Base-by-base conservation (phyloP, 1,140 invertebrate genomes). In the Sarcophaga peregrina region DNA sequence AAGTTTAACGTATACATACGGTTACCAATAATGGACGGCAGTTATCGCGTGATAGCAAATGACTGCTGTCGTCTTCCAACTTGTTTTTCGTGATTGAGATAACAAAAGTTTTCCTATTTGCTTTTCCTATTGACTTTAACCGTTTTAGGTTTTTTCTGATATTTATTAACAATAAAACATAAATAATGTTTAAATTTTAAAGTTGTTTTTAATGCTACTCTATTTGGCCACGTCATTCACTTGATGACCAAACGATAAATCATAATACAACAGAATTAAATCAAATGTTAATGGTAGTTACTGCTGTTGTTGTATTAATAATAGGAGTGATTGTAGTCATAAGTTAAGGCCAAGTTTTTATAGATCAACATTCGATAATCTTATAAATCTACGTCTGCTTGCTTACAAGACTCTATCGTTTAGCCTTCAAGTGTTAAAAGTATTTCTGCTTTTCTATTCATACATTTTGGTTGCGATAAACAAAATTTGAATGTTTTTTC, bases 1-100 rank as follows among this genome's bases (percentile, higher is more conserved):
- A 78, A 78, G 47, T 78, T 37, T 78, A 25, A 78, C 75, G 50
- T 17, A 78, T 78, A 78, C 52, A 78, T 78, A 78, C 50, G n/a
- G 75, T 47, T 78, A 78, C 20, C 75, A 78, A n/a, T 37, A 37
- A 37, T 37, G 4, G 25, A 37, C 25, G 25, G 25, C 4, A 37
- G 25, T 37, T 37, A 37, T 37, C 25, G 25, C 1, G 4, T 37
- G 25, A 37, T 37, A 4, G 25, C 25, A 37, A 4, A 4, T 4
- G 25, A 37, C 25, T 37, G 25, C 25, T 37, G 25, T 37, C 25
- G 25, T 37, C 25, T 37, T 37, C 25, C 25, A 37, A 37, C 25
- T 37, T 37, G 25, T 37, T 37, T 37, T 37, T 37, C 4, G 25
- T 37, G 25, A 37, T 37, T 37, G 25, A 37, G 25, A 37, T 37